Percentiles rank a stretch among this genome's conserved stretches.
Conservation (phyloP, 2,888 invertebrate species). For the Polymixis flavicincta region DNA sequence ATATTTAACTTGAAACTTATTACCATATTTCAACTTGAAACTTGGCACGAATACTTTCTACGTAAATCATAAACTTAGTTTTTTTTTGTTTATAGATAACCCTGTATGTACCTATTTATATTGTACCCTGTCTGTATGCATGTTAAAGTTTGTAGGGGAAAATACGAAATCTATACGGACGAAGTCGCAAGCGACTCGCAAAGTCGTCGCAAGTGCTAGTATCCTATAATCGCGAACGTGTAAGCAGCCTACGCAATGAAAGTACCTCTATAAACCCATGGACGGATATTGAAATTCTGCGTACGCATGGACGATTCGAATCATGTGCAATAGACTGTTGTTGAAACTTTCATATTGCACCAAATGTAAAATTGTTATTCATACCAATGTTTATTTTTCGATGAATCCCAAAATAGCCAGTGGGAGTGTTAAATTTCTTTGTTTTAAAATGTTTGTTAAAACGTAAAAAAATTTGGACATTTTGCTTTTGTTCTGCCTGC, state of each 20-base stretch:
- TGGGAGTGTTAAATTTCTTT: constrained; percentile 12
- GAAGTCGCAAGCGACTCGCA: too few relatives aligned
- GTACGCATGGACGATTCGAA: constrained; percentile 63
- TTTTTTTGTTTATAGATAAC: too few relatives aligned
- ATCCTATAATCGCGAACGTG: constrained; percentile 40
- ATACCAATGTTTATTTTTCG: constrained; percentile 43
- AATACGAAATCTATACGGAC: too few relatives aligned
- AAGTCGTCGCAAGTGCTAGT: too few relatives aligned
- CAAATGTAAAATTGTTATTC: constrained; percentile 66
- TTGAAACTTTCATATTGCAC: constrained; percentile 62
- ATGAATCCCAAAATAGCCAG: constrained; percentile 26
- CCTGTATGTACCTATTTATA: too few relatives aligned
- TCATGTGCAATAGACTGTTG: constrained; percentile 67
- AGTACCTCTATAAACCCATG: constrained; percentile 58
- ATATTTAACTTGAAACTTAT: too few relatives aligned
- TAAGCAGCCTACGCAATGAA: constrained; percentile 48
- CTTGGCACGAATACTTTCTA: too few relatives aligned
- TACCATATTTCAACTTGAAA: too few relatives aligned
- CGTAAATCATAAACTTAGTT: too few relatives aligned
- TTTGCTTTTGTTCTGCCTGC: constrained; percentile 1
- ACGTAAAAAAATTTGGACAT: neutral
- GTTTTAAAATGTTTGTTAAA: neutral
- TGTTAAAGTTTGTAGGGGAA: too few relatives aligned
- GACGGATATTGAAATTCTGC: constrained; percentile 77
- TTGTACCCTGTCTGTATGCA: too few relatives aligned